Conservation (phyloP, 1,140 invertebrate genomes). For the Lutraria rhynchaena region DNA sequence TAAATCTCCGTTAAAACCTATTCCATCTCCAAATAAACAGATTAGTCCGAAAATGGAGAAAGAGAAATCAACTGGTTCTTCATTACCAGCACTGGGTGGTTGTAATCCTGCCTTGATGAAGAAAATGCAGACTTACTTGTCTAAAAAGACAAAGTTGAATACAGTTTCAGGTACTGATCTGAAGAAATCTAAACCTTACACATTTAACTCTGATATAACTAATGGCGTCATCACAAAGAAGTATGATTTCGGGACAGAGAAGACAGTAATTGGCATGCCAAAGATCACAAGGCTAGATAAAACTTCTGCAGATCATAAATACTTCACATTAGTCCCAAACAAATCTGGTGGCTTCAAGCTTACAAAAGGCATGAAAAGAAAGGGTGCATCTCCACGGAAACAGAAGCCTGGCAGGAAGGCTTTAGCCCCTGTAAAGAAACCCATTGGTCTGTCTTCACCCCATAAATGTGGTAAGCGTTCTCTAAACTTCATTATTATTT, state of each 20-base stretch:
- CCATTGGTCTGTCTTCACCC: not conserved
- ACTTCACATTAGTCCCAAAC: not conserved
- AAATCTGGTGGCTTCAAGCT: not conserved
- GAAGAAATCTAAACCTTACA: too few relatives aligned
- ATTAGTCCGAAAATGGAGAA: not conserved
- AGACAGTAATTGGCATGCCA: too few relatives aligned
- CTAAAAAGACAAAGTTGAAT: not conserved
- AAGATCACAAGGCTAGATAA: too few relatives aligned
- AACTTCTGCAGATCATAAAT: too few relatives aligned
- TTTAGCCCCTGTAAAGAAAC: not conserved
- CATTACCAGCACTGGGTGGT: not conserved
- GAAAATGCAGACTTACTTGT: slow-evolving; percentile 6
- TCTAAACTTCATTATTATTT: too few relatives aligned
- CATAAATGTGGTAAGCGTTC: too few relatives aligned
- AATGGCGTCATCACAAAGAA: too few relatives aligned
- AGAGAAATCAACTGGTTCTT: not conserved
- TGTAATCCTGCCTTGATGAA: not conserved
- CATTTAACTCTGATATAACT: too few relatives aligned
- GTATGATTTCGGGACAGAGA: too few relatives aligned
- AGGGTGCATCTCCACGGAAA: not conserved
- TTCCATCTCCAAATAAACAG: too few relatives aligned
- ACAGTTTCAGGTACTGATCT: too few relatives aligned
- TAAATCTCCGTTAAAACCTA: too few relatives aligned
- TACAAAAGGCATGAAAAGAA: not conserved
- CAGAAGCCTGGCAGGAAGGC: not conserved